phyloP scores from a whole-genome alignment of 2,113 vertebrate species.

The Polyodon spathula region DNA sequence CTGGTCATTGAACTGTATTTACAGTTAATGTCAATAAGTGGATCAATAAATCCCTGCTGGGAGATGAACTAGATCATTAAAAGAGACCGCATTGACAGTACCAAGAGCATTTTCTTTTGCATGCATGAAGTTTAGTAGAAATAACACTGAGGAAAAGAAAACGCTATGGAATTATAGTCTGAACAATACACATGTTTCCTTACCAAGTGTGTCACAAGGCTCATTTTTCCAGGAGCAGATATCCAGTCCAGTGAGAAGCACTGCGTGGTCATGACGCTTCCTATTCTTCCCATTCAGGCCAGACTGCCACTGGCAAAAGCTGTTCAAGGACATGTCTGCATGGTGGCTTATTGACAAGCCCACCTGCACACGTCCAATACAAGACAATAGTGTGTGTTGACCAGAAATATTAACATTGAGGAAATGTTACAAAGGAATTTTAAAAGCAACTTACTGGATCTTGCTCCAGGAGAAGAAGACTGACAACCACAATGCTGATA shows the following conservation, averaged over 20 bases:
- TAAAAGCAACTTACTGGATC: slow-evolving; percentile 75
- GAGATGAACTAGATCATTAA: no score
- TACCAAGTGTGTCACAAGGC: slow-evolving; percentile 94
- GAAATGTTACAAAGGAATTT: neutral
- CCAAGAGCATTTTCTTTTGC: no score
- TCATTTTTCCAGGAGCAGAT: slow-evolving; percentile 99
- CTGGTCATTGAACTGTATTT: no score
- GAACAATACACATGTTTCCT: slow-evolving; percentile 10
- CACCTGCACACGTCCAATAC: slow-evolving; percentile 48
- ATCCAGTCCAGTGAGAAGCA: slow-evolving; percentile 89
- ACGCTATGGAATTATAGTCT: no score
- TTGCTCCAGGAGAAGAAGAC: slow-evolving; percentile 85
- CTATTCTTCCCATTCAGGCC: slow-evolving; percentile 80
- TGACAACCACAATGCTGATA: slow-evolving; percentile 90
- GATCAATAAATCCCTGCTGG: no score
- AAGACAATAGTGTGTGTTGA: neutral
- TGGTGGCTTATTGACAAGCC: slow-evolving; percentile 87
- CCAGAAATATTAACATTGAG: no score
- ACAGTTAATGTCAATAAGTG: no score
- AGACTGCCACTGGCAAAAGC: slow-evolving; percentile 97
- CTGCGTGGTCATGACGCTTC: slow-evolving; percentile 87
- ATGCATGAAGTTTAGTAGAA: no score
- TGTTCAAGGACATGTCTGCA: slow-evolving; percentile 91
- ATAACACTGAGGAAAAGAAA: no score
- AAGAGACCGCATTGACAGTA: no score